These are phyloP conservation scores for Volucella inflata DNA, from an alignment of 2,888 invertebrate genomes.

Conservation along the genomic window DNA sequence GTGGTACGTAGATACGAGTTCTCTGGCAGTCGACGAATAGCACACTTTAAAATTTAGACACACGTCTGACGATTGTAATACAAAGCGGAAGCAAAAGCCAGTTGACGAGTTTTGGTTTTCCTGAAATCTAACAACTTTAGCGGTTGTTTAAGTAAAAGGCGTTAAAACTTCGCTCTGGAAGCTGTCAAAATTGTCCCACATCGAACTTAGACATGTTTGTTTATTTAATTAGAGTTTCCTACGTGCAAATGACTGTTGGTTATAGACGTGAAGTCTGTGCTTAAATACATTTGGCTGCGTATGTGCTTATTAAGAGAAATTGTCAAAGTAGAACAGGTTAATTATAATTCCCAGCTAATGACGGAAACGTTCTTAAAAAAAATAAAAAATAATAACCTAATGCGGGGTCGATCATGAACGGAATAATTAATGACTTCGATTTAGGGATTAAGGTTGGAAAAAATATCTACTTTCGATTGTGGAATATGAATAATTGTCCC, in stretches of 20 bases:
- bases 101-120: background rate
- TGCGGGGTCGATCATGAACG: slow-evolving; percentile 21
- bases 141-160: slow-evolving; percentile 16
- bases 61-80: slow-evolving; percentile 31
- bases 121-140: background rate
- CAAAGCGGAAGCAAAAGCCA: background rate
- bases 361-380: background rate
- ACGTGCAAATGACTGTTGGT: slow-evolving; percentile 3
- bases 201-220: slow-evolving; percentile 18
- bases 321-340: slow-evolving; percentile 28
- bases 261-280: too few relatives aligned
- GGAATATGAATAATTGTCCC: slow-evolving; percentile 3
- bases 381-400: slow-evolving; percentile 37
- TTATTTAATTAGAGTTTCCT: background rate
- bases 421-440: slow-evolving; percentile 40
- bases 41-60: slow-evolving; percentile 28
- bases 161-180: slow-evolving; percentile 11
- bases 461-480: slow-evolving; percentile 17
- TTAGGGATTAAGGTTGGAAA: slow-evolving; percentile 40
- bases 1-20: background rate
- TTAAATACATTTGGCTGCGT: slow-evolving; percentile 6
- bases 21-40: slow-evolving; percentile 21
- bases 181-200: slow-evolving; percentile 3
- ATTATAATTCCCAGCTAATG: slow-evolving; percentile 28
- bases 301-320: slow-evolving; percentile 12